Evolutionary conservation across 2,888 invertebrate species (phyloP).

Genomic region (Nymphalis polychloros): DNA sequence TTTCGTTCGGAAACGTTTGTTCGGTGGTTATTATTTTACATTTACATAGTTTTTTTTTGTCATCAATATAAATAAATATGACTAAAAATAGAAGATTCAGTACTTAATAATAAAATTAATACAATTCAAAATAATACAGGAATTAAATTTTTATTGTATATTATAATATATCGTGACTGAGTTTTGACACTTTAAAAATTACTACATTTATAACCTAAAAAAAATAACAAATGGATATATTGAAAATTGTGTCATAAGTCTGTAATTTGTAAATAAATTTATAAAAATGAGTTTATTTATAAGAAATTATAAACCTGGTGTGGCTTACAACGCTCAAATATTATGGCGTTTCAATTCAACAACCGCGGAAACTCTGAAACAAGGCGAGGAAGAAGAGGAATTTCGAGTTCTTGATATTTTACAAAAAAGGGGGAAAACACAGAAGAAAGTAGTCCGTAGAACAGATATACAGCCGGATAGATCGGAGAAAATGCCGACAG

Average conservation of each 20-base stretch:
- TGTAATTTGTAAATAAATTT: constrained; percentile 24
- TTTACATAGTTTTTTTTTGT: background rate
- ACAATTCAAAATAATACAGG: background rate
- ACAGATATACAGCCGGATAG: constrained; percentile 71
- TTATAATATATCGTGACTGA: background rate
- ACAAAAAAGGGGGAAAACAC: constrained; percentile 60
- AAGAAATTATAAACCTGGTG: constrained; percentile 56
- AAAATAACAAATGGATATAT: constrained; percentile 42
- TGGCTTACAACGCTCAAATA: constrained; percentile 55
- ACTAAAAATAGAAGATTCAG: background rate
- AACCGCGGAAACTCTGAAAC: constrained; percentile 53
- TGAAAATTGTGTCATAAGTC: constrained; percentile 4
- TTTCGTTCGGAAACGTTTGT: constrained; percentile 29
- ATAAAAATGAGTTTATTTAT: constrained; percentile 70
- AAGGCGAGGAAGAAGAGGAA: constrained; percentile 69
- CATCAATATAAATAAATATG: background rate
- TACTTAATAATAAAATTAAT: background rate
- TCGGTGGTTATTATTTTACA: background rate
- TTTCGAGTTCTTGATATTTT: constrained; percentile 79
- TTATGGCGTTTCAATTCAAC: constrained; percentile 72
- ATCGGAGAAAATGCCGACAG: constrained; percentile 67
- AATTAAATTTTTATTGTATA: background rate
- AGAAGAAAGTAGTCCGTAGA: constrained; percentile 52
- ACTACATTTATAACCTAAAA: constrained; percentile 44
- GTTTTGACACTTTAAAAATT: background rate